Evolutionary conservation across 2,797 vertebrate species (phyloP), one percentile per base, ranked within the genome.

Genomic region (Characodon lateralis): DNA sequence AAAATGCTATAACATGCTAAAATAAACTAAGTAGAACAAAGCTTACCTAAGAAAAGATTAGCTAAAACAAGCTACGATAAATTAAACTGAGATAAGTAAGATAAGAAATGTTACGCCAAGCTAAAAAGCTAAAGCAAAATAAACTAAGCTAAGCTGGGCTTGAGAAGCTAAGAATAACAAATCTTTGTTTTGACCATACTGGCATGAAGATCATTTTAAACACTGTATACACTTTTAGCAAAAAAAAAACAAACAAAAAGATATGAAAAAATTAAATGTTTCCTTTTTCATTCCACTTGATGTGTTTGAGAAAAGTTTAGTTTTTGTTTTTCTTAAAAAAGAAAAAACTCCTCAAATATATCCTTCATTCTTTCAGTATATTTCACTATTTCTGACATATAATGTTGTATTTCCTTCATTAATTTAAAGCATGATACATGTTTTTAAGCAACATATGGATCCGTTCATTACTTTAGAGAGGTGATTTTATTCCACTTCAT

Each of bases 401-500:
- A 39, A 4, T 12, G 20, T 24, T 41, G 20, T 39, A 28, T 39
- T 35, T 55, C 13, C 48, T 35, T 72, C 1, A 46, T 56, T 55
- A 12, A 18, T 31, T 28, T 74, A 43, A 28, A 13, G 16, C 46
- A 9, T 61, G 48, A 35, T 4, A 72, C 55, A 66, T 43, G 39
- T 41, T n/a, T 22, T 31, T 56, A 56, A 72, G 31, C 35, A 73
- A 69, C 74, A 76, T 70, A n/a, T 48, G 78, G 76, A 73, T 56
- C 48, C 69, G 66, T 63, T 73, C 69, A 76, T 78, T 74, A 24
- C 63, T 78, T 78, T 59, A 63, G 53, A 7, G 13, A 81, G 43
- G 75, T 72, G 71, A 66, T 75, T 81, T 50, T 50, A 69, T 74
- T 75, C 74, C 78, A 87, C 73, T 79, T 85, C 72, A 83, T 90